These are phyloP conservation scores for Subanguina moxae DNA, from an alignment of 1,140 invertebrate genomes.

Conservation along the genomic window DNA sequence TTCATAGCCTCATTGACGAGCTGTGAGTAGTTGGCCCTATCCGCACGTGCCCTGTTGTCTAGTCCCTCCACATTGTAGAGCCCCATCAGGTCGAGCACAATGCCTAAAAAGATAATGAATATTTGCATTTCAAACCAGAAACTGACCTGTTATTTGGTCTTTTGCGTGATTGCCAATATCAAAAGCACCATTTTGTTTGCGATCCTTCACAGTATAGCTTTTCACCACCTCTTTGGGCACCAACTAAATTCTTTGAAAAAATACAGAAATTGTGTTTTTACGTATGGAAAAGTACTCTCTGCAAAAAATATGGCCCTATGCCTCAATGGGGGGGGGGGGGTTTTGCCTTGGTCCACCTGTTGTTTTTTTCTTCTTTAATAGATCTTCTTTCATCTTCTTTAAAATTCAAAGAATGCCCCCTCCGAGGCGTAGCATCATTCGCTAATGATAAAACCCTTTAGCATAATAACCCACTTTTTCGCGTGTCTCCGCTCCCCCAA, in stretches of 20 bases:
- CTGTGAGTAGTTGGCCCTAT: constrained; percentile 3
- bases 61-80: constrained; percentile 6
- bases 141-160: constrained; percentile 13
- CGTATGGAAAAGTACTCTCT: too few relatives aligned
- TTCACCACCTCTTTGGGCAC: constrained; percentile 1
- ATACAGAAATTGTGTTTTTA: too few relatives aligned
- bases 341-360: too few relatives aligned
- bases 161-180: constrained; percentile 12
- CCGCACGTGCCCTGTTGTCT: constrained; percentile 2
- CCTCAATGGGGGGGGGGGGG: too few relatives aligned
- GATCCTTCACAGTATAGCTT: constrained; percentile 9
- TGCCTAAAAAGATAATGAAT: constrained; percentile 2
- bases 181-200: not conserved
- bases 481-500: too few relatives aligned
- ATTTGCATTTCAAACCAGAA: not conserved
- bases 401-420: too few relatives aligned
- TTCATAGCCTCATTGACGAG: constrained; percentile 10
- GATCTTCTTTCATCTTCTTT: too few relatives aligned
- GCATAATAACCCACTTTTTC: too few relatives aligned
- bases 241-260: not conserved
- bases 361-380: too few relatives aligned
- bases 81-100: constrained; percentile 9
- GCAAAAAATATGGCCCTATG: too few relatives aligned
- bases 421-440: too few relatives aligned
- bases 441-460: too few relatives aligned